Base-by-base conservation (phyloP, 2,113 vertebrate genomes). In the Mus spicilegus region DNA sequence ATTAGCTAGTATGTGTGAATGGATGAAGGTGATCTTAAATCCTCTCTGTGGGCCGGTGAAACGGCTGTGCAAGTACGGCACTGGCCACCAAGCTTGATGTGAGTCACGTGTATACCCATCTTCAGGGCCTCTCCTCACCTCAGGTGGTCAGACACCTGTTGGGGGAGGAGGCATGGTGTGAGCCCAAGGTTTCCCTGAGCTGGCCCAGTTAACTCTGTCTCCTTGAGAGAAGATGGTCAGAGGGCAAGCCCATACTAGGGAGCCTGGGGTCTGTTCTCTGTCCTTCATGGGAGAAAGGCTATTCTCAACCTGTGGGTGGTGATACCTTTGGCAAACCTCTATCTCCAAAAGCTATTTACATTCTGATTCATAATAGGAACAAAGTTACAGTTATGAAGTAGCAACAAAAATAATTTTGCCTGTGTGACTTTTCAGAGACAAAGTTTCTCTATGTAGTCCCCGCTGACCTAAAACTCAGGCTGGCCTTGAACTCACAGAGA, bases 181-280 rank as follows among this genome's bases (percentile, higher is more conserved):
- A n/a, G 9, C 56, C 19, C 5, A 17, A 36, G 70, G 22, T 76
- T 42, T 87, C 63, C 51, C 87, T 69, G 88, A 93, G 56, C n/a
- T 88, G 26, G 49, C 39, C 65, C 33, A 28, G 61, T 49, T 17
- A 46, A 76, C 28, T 30, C 42, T 54, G 70, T 42, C 6, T 17
- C 39, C 1, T 6, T 14, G n/a, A 46, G 19, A 82, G 26, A 51
- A 28, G 20, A 6, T 42, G 2, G 7, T 0, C 0, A n/a, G 58
- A 70, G n/a, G 85, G 8, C 26, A n/a, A 42, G 11, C n/a, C 49
- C 63, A n/a, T 2, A 10, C 22, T 4, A 69, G 28, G 36, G 3
- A 12, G 22, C 1, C 2, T 7, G 2, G 2, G 4, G 12, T 69
- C 20, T 16, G 14, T 28, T 39, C 46, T 89, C 76, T 28, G 87